These are phyloP conservation scores for Campodea augens DNA, from an alignment of 1,140 invertebrate species.

Conservation along the genomic window DNA sequence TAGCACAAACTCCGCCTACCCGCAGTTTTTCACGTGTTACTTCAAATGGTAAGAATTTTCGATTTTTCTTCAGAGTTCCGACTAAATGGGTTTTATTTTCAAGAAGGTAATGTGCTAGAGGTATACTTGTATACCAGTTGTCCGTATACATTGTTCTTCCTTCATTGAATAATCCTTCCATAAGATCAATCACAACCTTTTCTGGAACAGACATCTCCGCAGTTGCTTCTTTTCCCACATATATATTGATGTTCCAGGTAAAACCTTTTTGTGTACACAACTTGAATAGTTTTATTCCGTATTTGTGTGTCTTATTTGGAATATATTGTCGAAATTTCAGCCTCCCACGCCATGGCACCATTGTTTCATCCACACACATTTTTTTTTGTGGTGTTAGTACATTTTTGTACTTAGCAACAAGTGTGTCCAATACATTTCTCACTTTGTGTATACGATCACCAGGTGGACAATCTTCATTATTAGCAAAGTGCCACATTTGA, in stretches of 20 bases:
- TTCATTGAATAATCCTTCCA: constrained; percentile 14
- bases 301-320: constrained; percentile 21
- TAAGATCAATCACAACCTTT: constrained; percentile 14
- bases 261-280: constrained; percentile 20
- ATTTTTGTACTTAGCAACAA: constrained; percentile 18
- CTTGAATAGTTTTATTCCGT: constrained; percentile 23
- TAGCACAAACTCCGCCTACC: constrained; percentile 3
- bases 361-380: constrained; percentile 21
- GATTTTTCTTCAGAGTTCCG: constrained; percentile 21
- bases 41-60: constrained; percentile 3
- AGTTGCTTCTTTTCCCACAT: constrained; percentile 16
- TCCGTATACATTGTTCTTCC: constrained; percentile 17
- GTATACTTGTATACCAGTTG: constrained; percentile 24
- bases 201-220: constrained; percentile 10
- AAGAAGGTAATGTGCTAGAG: constrained; percentile 17
- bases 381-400: constrained; percentile 18
- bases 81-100: constrained; percentile 25
- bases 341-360: constrained; percentile 23
- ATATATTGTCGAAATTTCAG: constrained; percentile 21
- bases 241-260: constrained; percentile 20
- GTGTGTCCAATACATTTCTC: constrained; percentile 14
- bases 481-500: constrained; percentile 20
- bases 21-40: constrained; percentile 8
- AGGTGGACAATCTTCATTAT: constrained; percentile 14
- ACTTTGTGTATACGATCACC: constrained; percentile 19